Evolutionary conservation across 2,797 vertebrate species (phyloP), one percentile per base, ranked within the genome.

Genomic region (Jordanella pulchra): DNA sequence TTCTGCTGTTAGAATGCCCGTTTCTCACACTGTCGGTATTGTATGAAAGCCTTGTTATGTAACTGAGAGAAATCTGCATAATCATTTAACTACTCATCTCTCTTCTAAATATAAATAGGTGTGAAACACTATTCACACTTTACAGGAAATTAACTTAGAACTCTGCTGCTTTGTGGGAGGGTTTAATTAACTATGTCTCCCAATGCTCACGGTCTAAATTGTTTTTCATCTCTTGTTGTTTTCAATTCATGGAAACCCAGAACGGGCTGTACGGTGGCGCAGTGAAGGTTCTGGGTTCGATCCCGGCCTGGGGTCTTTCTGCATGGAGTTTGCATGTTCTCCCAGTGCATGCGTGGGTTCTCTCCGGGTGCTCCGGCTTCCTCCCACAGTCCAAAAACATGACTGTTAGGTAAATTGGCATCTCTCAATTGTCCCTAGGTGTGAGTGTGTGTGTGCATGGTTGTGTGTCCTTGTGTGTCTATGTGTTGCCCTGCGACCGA

Each of bases 181-280:
- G 21, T 61, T 42, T 63, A n/a, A 61, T 61, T 61, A 63, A 42
- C 60, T 14, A 23, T 61, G 21, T 61, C 30, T 60, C 27, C 32
- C 21, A 7, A 42, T 61, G 3, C 21, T 39, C 17, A 60, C 9
- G 21, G 30, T 42, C 1, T 3, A 17, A 39, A 12, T 13, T 35
- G 21, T 23, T 61, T n/a, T 13, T 21, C 32, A 61, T 32, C 23
- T 25, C 32, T 14, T 25, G 21, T 15, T 39, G 42, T 23, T 63
- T 5, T 42, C 32, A 42, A 63, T 21, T 42, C 35, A 42, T 42
- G 60, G 30, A 60, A 60, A 60, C 56, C 23, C 56, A 35, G n/a
- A n/a, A n/a, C n/a, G n/a, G n/a, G n/a, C n/a, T n/a, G n/a, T n/a
- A n/a, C n/a, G n/a, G n/a, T n/a, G n/a, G n/a, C n/a, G n/a, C n/a